These are phyloP conservation scores for Microcebus tavaratra DNA, from an alignment of 2,113 vertebrate genomes.

Conservation along the genomic window DNA sequence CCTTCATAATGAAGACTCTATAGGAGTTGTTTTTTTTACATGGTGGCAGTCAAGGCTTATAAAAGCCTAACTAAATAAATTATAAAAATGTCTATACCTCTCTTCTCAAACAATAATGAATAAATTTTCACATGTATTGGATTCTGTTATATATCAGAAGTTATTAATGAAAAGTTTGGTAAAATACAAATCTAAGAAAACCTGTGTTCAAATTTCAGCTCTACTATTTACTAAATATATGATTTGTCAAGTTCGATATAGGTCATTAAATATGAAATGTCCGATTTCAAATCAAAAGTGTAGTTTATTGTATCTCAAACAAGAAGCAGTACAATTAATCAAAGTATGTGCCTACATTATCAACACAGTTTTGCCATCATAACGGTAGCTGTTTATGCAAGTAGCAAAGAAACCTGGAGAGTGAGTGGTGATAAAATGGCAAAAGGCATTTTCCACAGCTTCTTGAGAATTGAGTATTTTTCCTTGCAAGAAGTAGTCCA, in stretches of 20 bases:
- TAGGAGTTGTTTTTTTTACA: not conserved
- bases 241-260: not conserved
- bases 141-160: not conserved
- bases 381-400: no score
- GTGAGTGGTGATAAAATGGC: no score
- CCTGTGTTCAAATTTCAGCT: slow-evolving; percentile 25
- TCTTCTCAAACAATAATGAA: not conserved
- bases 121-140: not conserved
- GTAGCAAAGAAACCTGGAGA: no score
- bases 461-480: no score
- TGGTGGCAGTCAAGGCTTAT: not conserved
- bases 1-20: not conserved
- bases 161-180: slow-evolving; percentile 19
- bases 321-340: no score
- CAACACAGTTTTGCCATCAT: no score
- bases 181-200: slow-evolving; percentile 31
- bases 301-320: no score
- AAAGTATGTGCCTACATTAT: no score
- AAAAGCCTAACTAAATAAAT: not conserved
- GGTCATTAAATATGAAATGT: no score
- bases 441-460: no score
- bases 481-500: no score
- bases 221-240: slow-evolving; percentile 2
- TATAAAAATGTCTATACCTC: not conserved
- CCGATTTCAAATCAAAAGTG: no score